A percentile compares a stretch with the other conserved stretches of the same genome.
Evolutionary conservation across 2,113 vertebrate genomes (phyloP).

Genomic region (Euleptes europaea): DNA sequence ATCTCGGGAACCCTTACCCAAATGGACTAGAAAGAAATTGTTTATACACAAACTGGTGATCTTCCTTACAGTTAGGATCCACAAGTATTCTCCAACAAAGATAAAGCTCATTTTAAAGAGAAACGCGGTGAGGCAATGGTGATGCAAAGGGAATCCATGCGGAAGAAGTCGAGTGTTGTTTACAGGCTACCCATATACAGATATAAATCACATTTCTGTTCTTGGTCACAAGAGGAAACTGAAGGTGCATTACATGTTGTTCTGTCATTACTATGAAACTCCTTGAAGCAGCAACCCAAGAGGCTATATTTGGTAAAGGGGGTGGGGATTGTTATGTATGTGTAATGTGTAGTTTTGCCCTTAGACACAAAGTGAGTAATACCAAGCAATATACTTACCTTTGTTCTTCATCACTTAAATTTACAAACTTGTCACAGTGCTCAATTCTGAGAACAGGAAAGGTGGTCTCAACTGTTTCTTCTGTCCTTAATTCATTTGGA

Average conservation of each 20-base stretch:
- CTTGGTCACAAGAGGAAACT: no score
- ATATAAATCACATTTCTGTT: no score
- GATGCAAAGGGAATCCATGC: neutral
- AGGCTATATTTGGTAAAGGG: no score
- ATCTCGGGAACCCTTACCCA: neutral
- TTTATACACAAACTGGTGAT: neutral
- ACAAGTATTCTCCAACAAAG: neutral
- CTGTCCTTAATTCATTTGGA: neutral
- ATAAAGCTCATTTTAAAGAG: neutral
- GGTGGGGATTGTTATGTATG: no score
- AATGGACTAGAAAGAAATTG: neutral
- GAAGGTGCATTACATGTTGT: no score
- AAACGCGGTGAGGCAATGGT: neutral
- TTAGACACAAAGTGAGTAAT: neutral
- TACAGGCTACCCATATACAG: no score
- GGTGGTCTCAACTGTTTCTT: constrained; percentile 65
- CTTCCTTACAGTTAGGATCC: neutral
- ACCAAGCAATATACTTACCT: constrained; percentile 62
- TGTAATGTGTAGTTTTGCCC: no score
- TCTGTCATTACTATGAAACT: no score
- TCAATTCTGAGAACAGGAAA: constrained; percentile 79
- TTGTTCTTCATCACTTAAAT: constrained; percentile 25
- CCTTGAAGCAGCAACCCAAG: no score
- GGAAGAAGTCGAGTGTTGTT: neutral
- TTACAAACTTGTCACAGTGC: constrained; percentile 47